Conservation (phyloP, 2,888 invertebrate species). For the Dysmachus trigonus region DNA sequence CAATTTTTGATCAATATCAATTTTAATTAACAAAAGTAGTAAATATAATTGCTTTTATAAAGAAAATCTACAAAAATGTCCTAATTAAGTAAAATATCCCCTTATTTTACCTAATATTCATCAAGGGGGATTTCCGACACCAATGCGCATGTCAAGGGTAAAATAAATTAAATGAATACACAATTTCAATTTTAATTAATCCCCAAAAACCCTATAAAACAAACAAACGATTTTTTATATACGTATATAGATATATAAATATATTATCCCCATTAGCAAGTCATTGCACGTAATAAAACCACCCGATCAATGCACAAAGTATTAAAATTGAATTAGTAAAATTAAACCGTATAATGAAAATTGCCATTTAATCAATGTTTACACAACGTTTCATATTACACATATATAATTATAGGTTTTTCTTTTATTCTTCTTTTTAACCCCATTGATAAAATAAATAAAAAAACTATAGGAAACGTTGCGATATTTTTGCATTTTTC, state of each 20-base stretch:
- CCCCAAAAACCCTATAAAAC: not conserved
- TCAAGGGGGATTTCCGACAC: not conserved
- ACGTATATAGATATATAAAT: too few relatives aligned
- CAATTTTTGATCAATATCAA: too few relatives aligned
- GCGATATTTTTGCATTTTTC: not conserved
- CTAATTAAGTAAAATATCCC: not conserved
- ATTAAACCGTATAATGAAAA: not conserved
- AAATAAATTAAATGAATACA: not conserved
- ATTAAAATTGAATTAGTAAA: not conserved
- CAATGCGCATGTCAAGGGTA: not conserved
- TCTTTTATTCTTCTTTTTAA: not conserved
- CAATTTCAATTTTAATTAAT: not conserved
- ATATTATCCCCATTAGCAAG: not conserved
- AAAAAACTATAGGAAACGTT: not conserved
- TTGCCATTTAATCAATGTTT: not conserved
- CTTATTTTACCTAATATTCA: not conserved
- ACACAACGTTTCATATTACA: not conserved
- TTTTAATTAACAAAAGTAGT: too few relatives aligned
- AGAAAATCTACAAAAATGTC: too few relatives aligned
- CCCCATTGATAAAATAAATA: not conserved
- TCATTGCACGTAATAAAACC: not conserved
- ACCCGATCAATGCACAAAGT: not conserved
- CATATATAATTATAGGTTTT: too few relatives aligned
- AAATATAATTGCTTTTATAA: too few relatives aligned
- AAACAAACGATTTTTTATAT: not conserved